Evolutionary conservation across 2,797 vertebrate genomes (phyloP), one percentile per base, ranked within the genome.

Genomic region (Pelobates cultripes): DNA sequence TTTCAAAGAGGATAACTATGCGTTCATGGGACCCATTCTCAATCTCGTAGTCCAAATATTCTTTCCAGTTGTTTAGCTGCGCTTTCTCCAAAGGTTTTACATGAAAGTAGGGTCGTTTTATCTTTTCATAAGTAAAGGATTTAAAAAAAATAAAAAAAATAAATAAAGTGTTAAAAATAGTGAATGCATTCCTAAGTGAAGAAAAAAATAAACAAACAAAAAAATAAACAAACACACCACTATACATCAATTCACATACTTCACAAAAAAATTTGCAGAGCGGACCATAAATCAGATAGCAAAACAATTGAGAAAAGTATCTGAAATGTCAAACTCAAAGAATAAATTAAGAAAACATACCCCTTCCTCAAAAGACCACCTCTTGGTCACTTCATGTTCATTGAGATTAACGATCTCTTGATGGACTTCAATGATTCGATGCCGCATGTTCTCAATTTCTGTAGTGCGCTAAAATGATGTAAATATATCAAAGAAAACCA

Each of bases 371-470:
- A 99, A 99, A 40, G 96, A 93, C 98, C 98, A 99, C 70, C 97
- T 95, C 90, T 98, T 99, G 94, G 97, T 98, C 93, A 99, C 98
- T 96, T 99, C 98, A 15, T 99, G 96, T 79, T 99, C 98, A 43
- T 99, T 99, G 90, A 97, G 96, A 94, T 97, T 98, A 93, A 98
- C 97, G 80, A 97, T 94, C 89, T 99, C 98, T 87, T 99, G 98
- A 3, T 98, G 97, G 51, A 93, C 92, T 93, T 99, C 98, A 84
- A 95, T 98, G 85, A 98, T 97, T 88, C 97, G 96, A 88, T 99
- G 98, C 78, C 98, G 96, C 98, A 99, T 99, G 86, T 99, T 99
- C 92, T 99, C 98, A 85, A 99, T 97, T 95, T 99, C 98, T 0
- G 98, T 99, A 91, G 99, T 94, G 41, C 97, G 96, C 94, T 99